Base-by-base conservation (phyloP, 2,888 invertebrate species). In the Apodemia hepburni region DNA sequence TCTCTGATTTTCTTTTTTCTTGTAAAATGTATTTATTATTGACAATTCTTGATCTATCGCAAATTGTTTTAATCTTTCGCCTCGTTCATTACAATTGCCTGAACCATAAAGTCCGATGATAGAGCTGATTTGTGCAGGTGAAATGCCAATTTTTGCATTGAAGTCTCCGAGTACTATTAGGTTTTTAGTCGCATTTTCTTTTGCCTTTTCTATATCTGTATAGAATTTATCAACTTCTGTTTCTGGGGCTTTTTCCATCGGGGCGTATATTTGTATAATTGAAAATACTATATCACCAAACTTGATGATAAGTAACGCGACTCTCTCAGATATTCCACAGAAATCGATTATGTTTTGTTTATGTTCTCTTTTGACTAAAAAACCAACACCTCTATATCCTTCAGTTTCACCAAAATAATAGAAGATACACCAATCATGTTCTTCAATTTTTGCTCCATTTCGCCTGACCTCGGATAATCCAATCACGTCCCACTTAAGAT, bases 21-120 rank as follows among this genome's bases (percentile, higher is more conserved):
- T 57, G 15, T 18, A 54, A 18, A 57, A 57, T 57, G 57, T 57
- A 29, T 57, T 57, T 18, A 57, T 57, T 57, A 57, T 57, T 29
- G 29, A 12, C 27, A 57, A 22, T 57, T 57, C 8, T 9, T 57
- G 27, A 22, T 57, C 22, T 18, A 18, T 15, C 3, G 57, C 57
- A 57, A 18, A 57, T 18, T 22, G 12, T 22, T 12, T 15, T n/a
- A 12, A 22, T 18, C 29, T n/a, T 29, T 57, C 29, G 27, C 27
- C 22, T 29, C 67, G 65, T 15, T 58, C 27, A 33, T 68, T 71
- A n/a, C 70, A 15, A 38, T 38, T 57, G 9, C 69, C 69, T 17
- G 64, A 66, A 5, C 68, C 66, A 61, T 68, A 60, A 54, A 64
- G 61, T 22, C 67, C 67, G 62, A 68, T 65, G 17, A 47, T 17